phyloP scores from a whole-genome alignment of 1,140 invertebrate genomes.

The Platorchestia sp. region DNA sequence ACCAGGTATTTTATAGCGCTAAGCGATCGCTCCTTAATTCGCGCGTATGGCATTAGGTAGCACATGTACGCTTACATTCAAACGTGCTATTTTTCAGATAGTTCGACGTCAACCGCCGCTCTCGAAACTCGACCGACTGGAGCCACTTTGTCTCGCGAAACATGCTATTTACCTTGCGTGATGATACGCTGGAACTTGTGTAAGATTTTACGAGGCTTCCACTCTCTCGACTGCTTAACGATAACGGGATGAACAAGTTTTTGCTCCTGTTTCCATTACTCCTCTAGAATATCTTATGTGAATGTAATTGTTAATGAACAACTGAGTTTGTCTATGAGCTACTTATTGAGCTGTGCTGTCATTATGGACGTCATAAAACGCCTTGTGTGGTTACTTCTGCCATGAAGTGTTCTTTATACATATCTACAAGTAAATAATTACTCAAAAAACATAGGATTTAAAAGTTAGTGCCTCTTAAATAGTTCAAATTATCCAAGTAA shows the following conservation, averaged over 20 bases:
- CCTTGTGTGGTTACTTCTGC: not conserved
- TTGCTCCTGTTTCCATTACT: not conserved
- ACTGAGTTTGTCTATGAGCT: not conserved
- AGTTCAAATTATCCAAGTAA: too few relatives aligned
- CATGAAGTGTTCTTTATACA: not conserved
- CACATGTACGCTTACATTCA: conserved; percentile 28
- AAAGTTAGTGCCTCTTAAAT: too few relatives aligned
- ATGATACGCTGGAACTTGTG: not conserved
- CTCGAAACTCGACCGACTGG: not conserved
- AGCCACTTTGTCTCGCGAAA: conserved; percentile 9
- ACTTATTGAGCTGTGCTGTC: not conserved
- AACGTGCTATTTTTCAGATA: conserved; percentile 47
- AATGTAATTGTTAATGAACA: not conserved
- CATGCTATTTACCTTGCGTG: conserved; percentile 5
- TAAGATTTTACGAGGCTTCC: not conserved
- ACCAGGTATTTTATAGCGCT: conserved; percentile 22
- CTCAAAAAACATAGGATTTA: not conserved
- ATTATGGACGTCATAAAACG: not conserved
- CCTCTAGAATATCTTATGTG: not conserved
- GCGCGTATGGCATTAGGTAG: conserved; percentile 27
- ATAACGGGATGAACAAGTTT: conserved; percentile 6
- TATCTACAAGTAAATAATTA: not conserved
- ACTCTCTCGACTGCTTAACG: not conserved
- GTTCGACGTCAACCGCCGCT: not conserved
- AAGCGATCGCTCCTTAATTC: conserved; percentile 48